These are phyloP conservation scores for Prionailurus bengalensis DNA, from an alignment of 2,113 vertebrate species.

Conservation along the genomic window DNA sequence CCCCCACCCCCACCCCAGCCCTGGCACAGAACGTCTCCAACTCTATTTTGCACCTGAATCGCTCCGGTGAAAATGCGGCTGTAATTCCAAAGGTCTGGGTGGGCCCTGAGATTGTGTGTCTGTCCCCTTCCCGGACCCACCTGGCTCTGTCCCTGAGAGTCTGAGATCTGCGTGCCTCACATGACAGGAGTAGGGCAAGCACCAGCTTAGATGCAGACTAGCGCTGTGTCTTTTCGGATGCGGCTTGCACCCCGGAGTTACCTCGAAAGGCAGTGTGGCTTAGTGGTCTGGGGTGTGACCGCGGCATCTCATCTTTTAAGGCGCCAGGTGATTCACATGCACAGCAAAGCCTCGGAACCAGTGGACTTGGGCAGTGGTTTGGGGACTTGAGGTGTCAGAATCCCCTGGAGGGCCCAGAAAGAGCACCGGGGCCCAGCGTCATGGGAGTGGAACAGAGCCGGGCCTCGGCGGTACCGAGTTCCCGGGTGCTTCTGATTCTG, in stretches of 20 bases:
- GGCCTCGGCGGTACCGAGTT: not conserved
- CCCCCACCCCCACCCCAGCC: too few relatives aligned
- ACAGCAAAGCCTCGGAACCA: not conserved
- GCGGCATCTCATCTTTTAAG: not conserved
- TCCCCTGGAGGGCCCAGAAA: not conserved
- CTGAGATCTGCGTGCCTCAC: not conserved
- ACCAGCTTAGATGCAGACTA: not conserved
- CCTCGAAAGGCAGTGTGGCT: not conserved
- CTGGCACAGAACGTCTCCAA: not conserved
- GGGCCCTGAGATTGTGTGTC: not conserved
- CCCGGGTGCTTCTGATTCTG: too few relatives aligned
- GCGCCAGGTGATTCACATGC: not conserved
- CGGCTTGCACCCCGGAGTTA: not conserved
- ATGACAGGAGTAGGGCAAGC: too few relatives aligned
- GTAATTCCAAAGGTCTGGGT: not conserved
- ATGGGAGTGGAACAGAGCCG: not conserved
- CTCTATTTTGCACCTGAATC: not conserved
- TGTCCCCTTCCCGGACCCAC: not conserved
- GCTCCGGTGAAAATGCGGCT: not conserved
- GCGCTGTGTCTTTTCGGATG: not conserved
- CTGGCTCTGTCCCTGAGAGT: not conserved
- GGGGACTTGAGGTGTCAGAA: not conserved
- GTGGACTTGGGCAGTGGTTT: rapidly evolving
- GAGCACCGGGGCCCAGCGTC: too few relatives aligned
- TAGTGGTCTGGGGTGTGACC: not conserved